Percentiles rank a stretch among this genome's conserved stretches.
Evolutionary conservation across 2,797 vertebrate genomes (phyloP).

Genomic region (Gallirallus australis): DNA sequence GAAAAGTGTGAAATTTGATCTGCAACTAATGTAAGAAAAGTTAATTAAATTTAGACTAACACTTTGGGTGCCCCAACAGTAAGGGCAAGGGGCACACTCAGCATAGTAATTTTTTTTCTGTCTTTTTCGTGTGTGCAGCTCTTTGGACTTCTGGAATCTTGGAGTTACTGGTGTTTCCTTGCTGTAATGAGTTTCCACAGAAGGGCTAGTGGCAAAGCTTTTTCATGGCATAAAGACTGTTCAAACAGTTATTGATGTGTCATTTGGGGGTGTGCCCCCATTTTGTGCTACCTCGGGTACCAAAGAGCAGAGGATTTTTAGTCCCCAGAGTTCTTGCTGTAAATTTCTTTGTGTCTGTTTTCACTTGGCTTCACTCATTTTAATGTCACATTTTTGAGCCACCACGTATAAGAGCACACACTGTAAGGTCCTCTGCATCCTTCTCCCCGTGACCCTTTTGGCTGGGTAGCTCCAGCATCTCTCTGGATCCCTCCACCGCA

Average conservation of each 20-base stretch:
- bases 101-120: neutral
- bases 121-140: neutral
- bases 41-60: neutral
- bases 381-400: neutral
- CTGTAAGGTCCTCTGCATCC: neutral
- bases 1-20: neutral
- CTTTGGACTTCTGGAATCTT: neutral
- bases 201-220: neutral
- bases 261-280: neutral
- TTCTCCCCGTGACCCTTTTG: neutral
- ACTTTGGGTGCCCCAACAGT: neutral
- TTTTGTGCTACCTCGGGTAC: neutral
- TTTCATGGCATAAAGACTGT: neutral
- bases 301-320: neutral
- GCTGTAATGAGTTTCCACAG: neutral
- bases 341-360: neutral
- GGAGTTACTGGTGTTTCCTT: neutral
- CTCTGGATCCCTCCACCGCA: neutral
- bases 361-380: neutral
- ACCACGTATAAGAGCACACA: accelerated
- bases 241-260: neutral
- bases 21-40: neutral
- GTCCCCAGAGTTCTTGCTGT: neutral
- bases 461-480: neutral
- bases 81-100: neutral